Evolutionary conservation across 2,888 invertebrate genomes (phyloP).

Genomic region (Lydus trimaculatus): DNA sequence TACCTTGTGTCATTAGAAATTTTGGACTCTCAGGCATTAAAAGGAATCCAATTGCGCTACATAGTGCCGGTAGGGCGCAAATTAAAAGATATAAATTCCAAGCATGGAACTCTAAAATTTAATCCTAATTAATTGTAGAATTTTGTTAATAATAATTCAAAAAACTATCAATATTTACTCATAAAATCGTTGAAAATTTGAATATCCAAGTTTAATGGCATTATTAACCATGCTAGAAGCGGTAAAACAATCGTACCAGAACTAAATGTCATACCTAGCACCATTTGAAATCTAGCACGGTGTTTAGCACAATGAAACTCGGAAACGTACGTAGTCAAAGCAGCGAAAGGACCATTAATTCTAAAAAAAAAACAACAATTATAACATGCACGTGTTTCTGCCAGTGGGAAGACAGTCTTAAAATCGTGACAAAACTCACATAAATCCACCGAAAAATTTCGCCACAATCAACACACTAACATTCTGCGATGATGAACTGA

Average conservation of each 20-base stretch:
- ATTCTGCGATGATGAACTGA: constrained; percentile 71
- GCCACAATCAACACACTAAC: constrained; percentile 72
- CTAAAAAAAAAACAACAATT: too few relatives aligned
- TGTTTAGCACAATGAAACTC: constrained; percentile 75
- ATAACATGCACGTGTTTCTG: too few relatives aligned
- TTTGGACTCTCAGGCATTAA: constrained; percentile 81
- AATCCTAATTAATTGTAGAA: neutral
- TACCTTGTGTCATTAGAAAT: constrained; percentile 75
- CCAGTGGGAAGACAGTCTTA: too few relatives aligned
- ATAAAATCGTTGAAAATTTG: constrained; percentile 23
- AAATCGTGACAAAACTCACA: constrained; percentile 65
- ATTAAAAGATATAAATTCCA: constrained; percentile 71
- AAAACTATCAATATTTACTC: constrained; percentile 20
- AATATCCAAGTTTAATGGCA: constrained; percentile 64
- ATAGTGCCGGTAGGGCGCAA: constrained; percentile 70
- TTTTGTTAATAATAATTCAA: neutral
- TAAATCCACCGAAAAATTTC: constrained; percentile 76
- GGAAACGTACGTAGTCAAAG: constrained; percentile 74
- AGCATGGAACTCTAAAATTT: constrained; percentile 63
- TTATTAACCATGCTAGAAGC: constrained; percentile 74
- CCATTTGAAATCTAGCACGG: constrained; percentile 70
- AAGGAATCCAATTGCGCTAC: constrained; percentile 68
- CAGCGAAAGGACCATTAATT: constrained; percentile 76
- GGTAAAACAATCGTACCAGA: constrained; percentile 71
- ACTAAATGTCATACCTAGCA: constrained; percentile 72